phyloP scores from a whole-genome alignment of 2,797 vertebrate genomes.

The Falco berigora region DNA sequence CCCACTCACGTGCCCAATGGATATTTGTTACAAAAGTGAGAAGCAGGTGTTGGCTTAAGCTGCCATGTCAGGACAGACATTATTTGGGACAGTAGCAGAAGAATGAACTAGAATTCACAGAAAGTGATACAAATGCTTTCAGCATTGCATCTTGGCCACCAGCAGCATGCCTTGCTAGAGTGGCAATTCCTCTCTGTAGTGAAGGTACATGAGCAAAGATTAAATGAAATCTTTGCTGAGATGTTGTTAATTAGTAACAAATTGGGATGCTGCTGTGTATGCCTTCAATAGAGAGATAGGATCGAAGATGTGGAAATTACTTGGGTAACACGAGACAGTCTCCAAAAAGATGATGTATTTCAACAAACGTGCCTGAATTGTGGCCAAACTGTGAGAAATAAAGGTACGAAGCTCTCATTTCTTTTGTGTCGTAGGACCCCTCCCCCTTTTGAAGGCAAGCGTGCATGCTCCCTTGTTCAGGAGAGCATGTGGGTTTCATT shows the following conservation, averaged over 20 bases:
- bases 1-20: not conserved
- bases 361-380: not conserved
- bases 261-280: not conserved
- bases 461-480: not conserved
- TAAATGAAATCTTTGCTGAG: not conserved
- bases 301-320: not conserved
- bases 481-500: not conserved
- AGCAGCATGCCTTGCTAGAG: not conserved
- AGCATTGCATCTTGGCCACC: not conserved
- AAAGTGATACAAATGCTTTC: not conserved
- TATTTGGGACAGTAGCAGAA: not conserved
- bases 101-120: not conserved
- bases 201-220: not conserved
- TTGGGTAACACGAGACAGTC: not conserved
- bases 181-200: not conserved
- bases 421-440: not conserved
- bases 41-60: not conserved
- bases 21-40: not conserved
- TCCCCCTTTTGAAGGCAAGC: constrained; percentile 1
- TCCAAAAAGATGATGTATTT: too few species aligned
- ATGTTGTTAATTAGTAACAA: not conserved
- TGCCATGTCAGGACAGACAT: rapidly evolving
- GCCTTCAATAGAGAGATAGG: not conserved
- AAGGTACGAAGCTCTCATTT: not conserved
- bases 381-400: not conserved